Conservation (phyloP, 2,797 vertebrate genomes). For the Urosaurus nigricauda region DNA sequence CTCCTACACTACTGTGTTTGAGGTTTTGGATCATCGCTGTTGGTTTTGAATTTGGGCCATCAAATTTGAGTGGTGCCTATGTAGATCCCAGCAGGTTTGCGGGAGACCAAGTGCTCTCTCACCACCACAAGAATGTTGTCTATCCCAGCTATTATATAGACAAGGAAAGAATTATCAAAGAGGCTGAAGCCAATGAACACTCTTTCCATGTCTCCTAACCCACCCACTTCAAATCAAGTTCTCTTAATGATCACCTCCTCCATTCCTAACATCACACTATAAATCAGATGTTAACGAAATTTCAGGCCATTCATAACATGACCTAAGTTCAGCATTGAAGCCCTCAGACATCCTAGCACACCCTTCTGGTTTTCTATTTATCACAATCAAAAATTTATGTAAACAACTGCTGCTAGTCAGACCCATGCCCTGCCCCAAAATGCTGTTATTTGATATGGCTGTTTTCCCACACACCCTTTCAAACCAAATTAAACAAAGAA, state of each 20-base stretch:
- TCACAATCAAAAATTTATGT: constrained; percentile 41
- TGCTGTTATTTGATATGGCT: constrained; percentile 43
- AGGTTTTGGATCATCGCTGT: no score
- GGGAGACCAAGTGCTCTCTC: not conserved
- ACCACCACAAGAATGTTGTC: not conserved
- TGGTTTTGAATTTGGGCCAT: no score
- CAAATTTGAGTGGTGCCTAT: not conserved
- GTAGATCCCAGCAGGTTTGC: not conserved
- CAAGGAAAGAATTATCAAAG: not conserved
- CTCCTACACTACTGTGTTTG: no score
- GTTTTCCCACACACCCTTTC: constrained; percentile 49
- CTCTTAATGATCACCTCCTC: not conserved
- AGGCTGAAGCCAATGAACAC: not conserved
- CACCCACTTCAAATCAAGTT: not conserved
- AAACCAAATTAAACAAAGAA: constrained; percentile 51
- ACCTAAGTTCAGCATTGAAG: not conserved
- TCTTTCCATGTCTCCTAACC: not conserved
- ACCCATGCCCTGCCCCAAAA: constrained; percentile 13
- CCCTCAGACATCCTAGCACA: constrained; percentile 4
- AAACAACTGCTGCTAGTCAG: constrained; percentile 26
- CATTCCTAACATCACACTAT: not conserved
- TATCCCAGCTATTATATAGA: not conserved
- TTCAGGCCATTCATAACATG: not conserved
- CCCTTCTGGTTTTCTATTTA: constrained; percentile 16
- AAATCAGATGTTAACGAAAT: constrained; percentile 3